Evolutionary conservation across 2,888 invertebrate genomes (phyloP).

Genomic region (Gnatocerus cornutus): DNA sequence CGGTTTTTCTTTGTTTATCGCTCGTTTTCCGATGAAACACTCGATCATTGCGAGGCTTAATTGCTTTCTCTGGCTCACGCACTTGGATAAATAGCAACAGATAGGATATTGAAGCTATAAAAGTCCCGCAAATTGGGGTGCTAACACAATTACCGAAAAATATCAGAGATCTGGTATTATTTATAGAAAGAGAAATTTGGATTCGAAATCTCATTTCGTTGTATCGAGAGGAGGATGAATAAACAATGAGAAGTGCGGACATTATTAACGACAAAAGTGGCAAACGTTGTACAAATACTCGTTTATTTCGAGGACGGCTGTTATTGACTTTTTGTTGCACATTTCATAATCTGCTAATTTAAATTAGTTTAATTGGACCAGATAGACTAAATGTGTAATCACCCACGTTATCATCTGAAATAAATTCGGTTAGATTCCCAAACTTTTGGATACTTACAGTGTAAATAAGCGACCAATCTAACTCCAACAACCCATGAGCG

Average conservation of each 20-base stretch:
- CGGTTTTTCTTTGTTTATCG: conserved; percentile 14
- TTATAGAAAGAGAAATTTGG: too few species aligned
- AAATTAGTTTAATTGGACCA: background rate
- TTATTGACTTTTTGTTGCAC: too few species aligned
- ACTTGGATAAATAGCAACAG: background rate
- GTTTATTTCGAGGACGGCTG: too few species aligned
- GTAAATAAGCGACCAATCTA: conserved; percentile 4
- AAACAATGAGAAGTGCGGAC: too few species aligned
- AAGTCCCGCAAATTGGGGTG: background rate
- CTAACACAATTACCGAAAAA: too few species aligned
- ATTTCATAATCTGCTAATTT: too few species aligned
- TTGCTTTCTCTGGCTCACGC: conserved; percentile 6
- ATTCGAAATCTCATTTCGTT: too few species aligned
- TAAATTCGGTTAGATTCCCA: background rate
- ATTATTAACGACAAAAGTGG: too few species aligned
- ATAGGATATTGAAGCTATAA: conserved; percentile 5
- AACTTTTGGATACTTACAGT: background rate
- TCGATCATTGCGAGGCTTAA: conserved; percentile 10
- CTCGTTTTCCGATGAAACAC: conserved; percentile 7
- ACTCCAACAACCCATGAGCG: background rate
- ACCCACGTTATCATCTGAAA: background rate
- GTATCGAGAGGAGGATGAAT: too few species aligned
- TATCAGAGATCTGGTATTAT: too few species aligned
- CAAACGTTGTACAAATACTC: too few species aligned
- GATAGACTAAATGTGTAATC: background rate